Evolutionary conservation across 2,888 invertebrate species (phyloP).

Genomic region (Orthosia gracilis): DNA sequence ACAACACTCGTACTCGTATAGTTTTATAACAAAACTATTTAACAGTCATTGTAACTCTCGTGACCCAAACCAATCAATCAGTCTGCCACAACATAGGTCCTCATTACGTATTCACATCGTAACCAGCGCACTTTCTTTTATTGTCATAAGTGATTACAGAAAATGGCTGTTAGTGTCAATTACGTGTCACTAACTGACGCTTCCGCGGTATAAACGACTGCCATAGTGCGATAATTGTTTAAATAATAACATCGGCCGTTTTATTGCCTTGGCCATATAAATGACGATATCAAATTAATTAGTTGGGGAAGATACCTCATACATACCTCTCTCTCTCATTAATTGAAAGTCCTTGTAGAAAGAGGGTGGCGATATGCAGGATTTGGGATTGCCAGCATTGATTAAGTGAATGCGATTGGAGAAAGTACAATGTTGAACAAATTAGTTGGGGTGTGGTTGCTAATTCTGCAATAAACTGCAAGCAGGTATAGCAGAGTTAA

Average conservation of each 20-base stretch:
- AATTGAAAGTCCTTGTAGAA: conserved; percentile 27
- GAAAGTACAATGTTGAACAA: conserved; percentile 20
- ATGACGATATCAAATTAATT: conserved; percentile 49
- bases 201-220: conserved; percentile 17
- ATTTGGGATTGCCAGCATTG: not conserved
- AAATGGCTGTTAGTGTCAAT: conserved; percentile 50
- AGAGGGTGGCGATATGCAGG: conserved; percentile 14
- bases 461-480: conserved; percentile 7
- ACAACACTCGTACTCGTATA: conserved; percentile 6
- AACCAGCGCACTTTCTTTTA: conserved; percentile 46
- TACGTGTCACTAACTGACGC: conserved; percentile 41
- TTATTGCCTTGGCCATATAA: conserved; percentile 42
- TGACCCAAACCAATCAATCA: conserved; percentile 41
- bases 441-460: conserved; percentile 31
- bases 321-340: not conserved
- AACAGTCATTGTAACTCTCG: conserved; percentile 30
- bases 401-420: conserved; percentile 22
- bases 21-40: conserved; percentile 8
- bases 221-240: conserved; percentile 43
- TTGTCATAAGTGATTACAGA: conserved; percentile 28
- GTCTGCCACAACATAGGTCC: not conserved
- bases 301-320: not conserved
- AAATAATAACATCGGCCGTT: conserved; percentile 50
- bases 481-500: not conserved
- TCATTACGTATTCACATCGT: conserved; percentile 47